phyloP scores from a whole-genome alignment of 2,113 vertebrate genomes.

The Petaurus breviceps region DNA sequence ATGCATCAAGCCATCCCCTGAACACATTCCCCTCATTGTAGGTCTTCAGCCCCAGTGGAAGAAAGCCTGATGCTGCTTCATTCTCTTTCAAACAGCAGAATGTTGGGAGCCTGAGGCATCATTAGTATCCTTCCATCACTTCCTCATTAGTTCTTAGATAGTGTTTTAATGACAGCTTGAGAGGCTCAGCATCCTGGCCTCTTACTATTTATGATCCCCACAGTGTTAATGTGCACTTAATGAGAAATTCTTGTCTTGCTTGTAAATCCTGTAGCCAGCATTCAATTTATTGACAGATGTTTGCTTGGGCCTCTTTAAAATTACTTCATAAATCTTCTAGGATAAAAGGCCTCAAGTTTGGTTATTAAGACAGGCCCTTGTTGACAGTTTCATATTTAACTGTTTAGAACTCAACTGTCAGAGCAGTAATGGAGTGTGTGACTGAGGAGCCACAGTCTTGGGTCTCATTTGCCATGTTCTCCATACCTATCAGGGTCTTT shows the following conservation, averaged over 20 bases:
- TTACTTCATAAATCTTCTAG: conserved; percentile 93
- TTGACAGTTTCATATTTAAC: conserved; percentile 91
- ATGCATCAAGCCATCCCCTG: not conserved
- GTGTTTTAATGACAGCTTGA: conserved; percentile 89
- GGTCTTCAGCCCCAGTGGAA: conserved; percentile 36
- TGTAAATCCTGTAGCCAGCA: conserved; percentile 91
- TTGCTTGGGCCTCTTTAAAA: conserved; percentile 93
- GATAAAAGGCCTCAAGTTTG: conserved; percentile 92
- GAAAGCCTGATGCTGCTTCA: not conserved
- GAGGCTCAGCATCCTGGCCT: conserved; percentile 85
- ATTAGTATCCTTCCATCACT: conserved; percentile 86
- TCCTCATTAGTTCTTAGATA: conserved; percentile 90
- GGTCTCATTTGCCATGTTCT: conserved; percentile 60
- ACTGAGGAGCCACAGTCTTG: conserved; percentile 62
- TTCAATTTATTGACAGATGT: conserved; percentile 95
- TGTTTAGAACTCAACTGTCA: conserved; percentile 83
- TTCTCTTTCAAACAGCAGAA: conserved; percentile 65
- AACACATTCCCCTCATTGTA: fast-evolving
- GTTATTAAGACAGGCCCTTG: conserved; percentile 90
- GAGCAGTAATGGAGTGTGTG: conserved; percentile 63
- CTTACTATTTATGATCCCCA: conserved; percentile 90
- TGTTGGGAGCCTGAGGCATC: conserved; percentile 80
- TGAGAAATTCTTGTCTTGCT: conserved; percentile 93
- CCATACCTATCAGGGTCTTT: conserved; percentile 69
- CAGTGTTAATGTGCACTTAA: conserved; percentile 92